Percentiles rank a stretch among this genome's conserved stretches.
These are phyloP conservation scores for Hydrochoerus hydrochaeris DNA, from an alignment of 2,113 vertebrate species.

Conservation along the genomic window DNA sequence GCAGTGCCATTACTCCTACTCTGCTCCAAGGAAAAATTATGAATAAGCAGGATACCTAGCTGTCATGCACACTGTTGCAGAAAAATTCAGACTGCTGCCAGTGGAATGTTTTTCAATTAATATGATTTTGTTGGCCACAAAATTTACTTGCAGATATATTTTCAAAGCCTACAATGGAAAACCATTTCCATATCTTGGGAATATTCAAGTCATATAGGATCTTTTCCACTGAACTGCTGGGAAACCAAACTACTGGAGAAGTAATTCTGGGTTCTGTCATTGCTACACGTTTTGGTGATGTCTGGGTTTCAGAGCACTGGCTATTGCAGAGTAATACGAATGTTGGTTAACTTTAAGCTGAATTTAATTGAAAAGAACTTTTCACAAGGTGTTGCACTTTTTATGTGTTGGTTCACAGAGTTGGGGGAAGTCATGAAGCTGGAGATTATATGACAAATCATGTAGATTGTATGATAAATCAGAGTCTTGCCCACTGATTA, in stretches of 20 bases:
- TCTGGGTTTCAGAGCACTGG: neutral
- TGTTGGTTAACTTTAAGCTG: conserved; percentile 25
- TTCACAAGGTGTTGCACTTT: neutral
- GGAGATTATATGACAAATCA: conserved; percentile 54
- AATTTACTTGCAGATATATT: neutral
- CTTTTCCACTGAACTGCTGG: neutral
- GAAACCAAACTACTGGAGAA: neutral
- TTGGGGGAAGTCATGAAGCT: neutral
- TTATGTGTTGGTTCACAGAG: neutral
- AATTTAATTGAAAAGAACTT: conserved; percentile 41
- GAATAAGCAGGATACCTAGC: neutral
- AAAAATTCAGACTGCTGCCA: neutral
- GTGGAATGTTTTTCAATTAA: neutral
- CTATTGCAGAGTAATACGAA: neutral
- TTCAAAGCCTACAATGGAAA: neutral
- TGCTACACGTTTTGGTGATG: neutral
- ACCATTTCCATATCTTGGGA: neutral
- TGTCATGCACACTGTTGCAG: neutral
- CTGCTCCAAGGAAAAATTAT: neutral
- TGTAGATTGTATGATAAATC: neutral
- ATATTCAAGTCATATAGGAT: neutral
- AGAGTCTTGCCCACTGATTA: conserved; percentile 23
- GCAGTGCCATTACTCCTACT: neutral
- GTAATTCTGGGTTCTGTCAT: neutral
- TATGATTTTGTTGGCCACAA: neutral